phyloP scores from a whole-genome alignment of 2,797 vertebrate species.

The Natrix natrix region DNA sequence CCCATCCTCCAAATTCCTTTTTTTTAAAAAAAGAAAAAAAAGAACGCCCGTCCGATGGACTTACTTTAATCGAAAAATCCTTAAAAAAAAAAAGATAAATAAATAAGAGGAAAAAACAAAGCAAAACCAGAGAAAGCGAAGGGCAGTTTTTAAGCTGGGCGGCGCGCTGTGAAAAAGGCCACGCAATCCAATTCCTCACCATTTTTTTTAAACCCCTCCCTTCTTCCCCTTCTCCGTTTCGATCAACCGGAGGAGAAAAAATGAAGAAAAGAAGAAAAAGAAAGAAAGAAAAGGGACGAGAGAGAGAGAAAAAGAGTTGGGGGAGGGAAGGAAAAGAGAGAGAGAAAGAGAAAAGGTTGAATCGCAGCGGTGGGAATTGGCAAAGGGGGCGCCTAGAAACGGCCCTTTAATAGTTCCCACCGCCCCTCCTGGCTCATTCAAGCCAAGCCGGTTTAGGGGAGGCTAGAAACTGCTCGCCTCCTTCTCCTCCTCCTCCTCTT shows the following conservation, averaged over 20 bases:
- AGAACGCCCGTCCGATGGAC: neutral
- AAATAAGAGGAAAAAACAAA: rapidly evolving
- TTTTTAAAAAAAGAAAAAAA: neutral
- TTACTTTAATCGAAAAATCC: neutral
- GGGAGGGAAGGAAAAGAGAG: neutral
- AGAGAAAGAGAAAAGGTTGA: neutral
- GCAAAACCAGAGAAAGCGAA: no score
- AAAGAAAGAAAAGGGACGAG: no score
- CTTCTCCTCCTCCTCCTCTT: neutral
- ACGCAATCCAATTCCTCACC: neutral
- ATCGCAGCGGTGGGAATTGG: neutral
- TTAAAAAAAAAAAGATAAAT: neutral
- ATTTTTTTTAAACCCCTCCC: neutral
- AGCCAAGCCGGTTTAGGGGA: neutral
- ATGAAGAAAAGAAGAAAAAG: neutral
- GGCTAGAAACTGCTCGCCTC: conserved; percentile 55
- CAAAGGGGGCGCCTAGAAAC: conserved; percentile 73
- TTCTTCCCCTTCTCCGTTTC: neutral
- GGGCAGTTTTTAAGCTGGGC: neutral
- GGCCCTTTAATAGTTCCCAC: conserved; percentile 74
- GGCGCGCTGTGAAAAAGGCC: no score
- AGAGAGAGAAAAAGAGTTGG: neutral
- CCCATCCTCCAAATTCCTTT: neutral
- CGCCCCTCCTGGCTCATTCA: conserved; percentile 81
- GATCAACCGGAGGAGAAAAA: conserved; percentile 16